Evolutionary conservation across 2,797 vertebrate species (phyloP).

Genomic region (Heterohyrax brucei): DNA sequence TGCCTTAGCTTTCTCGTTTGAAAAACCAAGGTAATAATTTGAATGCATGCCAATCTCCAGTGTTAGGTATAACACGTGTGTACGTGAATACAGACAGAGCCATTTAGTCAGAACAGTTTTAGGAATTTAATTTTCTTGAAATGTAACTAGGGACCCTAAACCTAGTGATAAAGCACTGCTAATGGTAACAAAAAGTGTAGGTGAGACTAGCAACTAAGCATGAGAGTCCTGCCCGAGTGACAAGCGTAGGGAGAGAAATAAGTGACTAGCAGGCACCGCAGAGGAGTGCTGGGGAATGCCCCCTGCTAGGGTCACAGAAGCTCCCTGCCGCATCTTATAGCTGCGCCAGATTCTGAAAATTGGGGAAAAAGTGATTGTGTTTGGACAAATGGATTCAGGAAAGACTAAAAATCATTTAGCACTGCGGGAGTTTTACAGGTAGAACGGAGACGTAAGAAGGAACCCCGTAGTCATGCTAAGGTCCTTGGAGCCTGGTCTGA

Average conservation of each 20-base stretch:
- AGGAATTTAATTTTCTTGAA: slow-evolving; percentile 47
- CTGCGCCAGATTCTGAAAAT: neutral
- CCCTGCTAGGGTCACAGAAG: neutral
- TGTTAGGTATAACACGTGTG: neutral
- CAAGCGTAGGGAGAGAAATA: neutral
- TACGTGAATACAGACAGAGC: no score
- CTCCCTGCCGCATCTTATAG: neutral
- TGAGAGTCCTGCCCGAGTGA: neutral
- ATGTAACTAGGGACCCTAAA: neutral
- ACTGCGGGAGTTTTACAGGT: neutral
- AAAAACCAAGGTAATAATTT: neutral
- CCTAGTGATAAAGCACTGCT: neutral
- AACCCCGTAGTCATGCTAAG: neutral
- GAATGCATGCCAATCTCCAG: no score
- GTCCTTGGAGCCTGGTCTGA: neutral
- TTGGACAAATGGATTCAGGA: neutral
- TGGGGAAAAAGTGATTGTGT: neutral
- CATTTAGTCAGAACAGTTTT: neutral
- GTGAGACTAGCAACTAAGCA: no score
- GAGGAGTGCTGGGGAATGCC: neutral
- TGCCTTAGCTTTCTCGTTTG: neutral
- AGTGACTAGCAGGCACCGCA: neutral
- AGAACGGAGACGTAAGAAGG: neutral
- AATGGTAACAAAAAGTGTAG: neutral
- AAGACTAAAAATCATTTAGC: neutral